Percentiles rank a stretch among this genome's conserved stretches.
Conservation (phyloP, 2,797 vertebrate species). For the Microctenopoma steveboyesi region DNA sequence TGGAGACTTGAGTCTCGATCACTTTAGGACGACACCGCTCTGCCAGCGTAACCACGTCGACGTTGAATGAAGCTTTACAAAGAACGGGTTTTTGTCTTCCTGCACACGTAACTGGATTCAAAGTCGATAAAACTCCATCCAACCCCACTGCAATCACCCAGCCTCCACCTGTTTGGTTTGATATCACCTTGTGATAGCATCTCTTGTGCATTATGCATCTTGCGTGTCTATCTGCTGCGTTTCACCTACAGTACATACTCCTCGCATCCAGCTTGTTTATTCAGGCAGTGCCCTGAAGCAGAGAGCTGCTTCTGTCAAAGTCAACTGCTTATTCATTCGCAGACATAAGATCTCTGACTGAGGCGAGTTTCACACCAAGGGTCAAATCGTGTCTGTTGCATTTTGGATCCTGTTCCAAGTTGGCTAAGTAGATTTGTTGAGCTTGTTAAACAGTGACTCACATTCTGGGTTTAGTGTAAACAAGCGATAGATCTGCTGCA, state of each 20-base stretch:
- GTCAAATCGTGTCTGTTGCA: slow-evolving; percentile 14
- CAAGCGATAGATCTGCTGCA: no score
- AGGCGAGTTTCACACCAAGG: slow-evolving; percentile 1
- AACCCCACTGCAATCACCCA: neutral
- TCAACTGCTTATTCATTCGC: neutral
- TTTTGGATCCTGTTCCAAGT: no score
- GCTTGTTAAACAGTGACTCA: no score
- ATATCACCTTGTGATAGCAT: neutral
- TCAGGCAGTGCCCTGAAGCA: neutral
- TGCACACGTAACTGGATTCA: neutral
- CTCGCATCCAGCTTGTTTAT: slow-evolving; percentile 13
- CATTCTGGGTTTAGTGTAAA: no score
- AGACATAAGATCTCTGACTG: neutral
- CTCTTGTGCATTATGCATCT: slow-evolving; percentile 23
- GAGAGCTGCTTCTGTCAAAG: slow-evolving; percentile 8
- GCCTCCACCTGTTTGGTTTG: slow-evolving; percentile 8
- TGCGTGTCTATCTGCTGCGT: slow-evolving; percentile 22
- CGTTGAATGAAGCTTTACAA: neutral
- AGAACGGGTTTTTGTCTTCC: neutral
- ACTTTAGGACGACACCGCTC: no score
- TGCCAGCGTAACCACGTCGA: no score
- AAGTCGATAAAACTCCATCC: slow-evolving; percentile 3
- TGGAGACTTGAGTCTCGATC: no score
- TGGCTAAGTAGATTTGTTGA: no score
- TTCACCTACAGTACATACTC: neutral